A percentile compares a stretch with the other conserved stretches of the same genome.
Evolutionary conservation across 2,797 vertebrate genomes (phyloP).

Genomic region (Onychomys leucogaster): DNA sequence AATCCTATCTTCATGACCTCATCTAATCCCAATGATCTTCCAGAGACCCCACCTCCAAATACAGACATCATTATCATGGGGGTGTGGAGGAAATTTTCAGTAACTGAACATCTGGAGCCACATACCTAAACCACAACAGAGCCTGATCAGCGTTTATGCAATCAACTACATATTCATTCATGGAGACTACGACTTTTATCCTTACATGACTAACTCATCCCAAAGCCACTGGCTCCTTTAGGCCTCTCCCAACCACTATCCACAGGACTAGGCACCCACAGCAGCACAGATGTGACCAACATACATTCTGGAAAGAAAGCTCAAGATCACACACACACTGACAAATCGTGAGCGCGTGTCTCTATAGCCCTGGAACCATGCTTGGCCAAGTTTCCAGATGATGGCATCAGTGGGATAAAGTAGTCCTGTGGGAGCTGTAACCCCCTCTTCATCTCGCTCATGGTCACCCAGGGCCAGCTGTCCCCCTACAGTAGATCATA

Average conservation of each 20-base stretch:
- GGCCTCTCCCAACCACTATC: not conserved
- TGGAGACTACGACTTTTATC: not conserved
- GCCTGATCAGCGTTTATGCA: not conserved
- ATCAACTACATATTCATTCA: not conserved
- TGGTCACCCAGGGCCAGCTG: not conserved
- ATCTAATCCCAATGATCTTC: not conserved
- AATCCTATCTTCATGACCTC: not conserved
- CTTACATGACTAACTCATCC: not conserved
- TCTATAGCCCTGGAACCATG: accelerated
- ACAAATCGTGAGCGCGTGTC: not conserved
- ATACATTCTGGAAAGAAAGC: not conserved
- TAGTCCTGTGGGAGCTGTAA: not conserved
- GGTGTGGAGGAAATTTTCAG: not conserved
- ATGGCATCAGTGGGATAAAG: not conserved
- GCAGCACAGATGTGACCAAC: not conserved
- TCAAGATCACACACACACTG: not conserved
- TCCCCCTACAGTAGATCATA: not conserved
- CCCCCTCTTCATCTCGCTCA: not conserved
- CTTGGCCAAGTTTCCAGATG: not conserved
- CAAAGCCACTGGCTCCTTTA: not conserved
- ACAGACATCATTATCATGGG: not conserved
- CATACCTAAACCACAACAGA: not conserved
- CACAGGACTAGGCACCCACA: not conserved
- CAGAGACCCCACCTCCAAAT: not conserved
- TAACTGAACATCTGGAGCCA: not conserved